These are phyloP conservation scores for Anneissia japonica DNA, from an alignment of 35 echinoderm and acorn worm species.

Conservation along the genomic window DNA sequence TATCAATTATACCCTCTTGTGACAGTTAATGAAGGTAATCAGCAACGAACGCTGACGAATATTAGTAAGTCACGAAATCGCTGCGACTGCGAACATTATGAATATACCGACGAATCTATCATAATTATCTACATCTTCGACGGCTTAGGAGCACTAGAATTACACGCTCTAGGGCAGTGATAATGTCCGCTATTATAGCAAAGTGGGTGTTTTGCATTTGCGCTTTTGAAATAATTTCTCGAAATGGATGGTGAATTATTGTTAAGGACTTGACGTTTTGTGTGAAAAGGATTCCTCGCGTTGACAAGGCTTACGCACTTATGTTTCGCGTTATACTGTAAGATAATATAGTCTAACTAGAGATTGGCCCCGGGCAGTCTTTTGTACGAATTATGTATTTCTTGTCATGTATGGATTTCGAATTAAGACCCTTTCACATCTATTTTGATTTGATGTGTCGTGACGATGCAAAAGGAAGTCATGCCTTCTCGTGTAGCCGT, in stretches of 20 bases:
- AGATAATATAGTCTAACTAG: not conserved
- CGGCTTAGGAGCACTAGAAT: not conserved
- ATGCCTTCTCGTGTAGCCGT: not conserved
- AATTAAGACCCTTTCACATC: slow-evolving; percentile 1
- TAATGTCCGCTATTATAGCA: not conserved
- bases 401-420: slow-evolving; percentile 1
- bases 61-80: not conserved
- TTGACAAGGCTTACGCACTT: not conserved
- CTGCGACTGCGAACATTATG: not conserved
- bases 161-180: not conserved
- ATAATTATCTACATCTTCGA: not conserved
- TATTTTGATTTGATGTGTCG: not conserved
- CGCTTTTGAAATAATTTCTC: slow-evolving; percentile 1
- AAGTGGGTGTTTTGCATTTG: slow-evolving; percentile 1
- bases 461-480: not conserved
- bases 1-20: not conserved
- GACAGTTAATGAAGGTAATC: not conserved
- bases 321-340: not conserved
- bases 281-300: not conserved
- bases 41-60: not conserved
- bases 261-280: not conserved
- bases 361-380: not conserved
- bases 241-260: not conserved
- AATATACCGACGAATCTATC: not conserved
- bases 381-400: not conserved